These are phyloP conservation scores for Bubo bubo DNA, from an alignment of 2,113 vertebrate species.

Conservation along the genomic window DNA sequence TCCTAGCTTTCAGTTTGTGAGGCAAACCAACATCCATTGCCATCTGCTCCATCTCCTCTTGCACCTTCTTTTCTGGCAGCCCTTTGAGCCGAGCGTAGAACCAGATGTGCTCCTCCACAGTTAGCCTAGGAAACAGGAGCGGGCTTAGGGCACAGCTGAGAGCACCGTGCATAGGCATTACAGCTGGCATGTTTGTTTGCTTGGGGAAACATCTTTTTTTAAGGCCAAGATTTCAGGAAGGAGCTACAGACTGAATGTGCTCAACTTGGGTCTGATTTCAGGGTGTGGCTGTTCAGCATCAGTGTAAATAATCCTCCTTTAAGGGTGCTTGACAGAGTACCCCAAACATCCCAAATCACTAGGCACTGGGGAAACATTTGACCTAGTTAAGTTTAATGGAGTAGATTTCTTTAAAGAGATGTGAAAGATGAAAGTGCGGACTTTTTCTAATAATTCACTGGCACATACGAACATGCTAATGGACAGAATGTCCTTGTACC, in stretches of 20 bases:
- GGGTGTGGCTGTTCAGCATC: not conserved
- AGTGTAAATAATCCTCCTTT: not conserved
- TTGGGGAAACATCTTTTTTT: not conserved
- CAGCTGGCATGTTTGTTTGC: not conserved
- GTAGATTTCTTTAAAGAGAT: not conserved
- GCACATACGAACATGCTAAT: fast-evolving
- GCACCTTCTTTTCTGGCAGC: slow-evolving; percentile 85
- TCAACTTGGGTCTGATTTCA: not conserved
- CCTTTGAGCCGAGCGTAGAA: slow-evolving; percentile 96
- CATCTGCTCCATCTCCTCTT: slow-evolving; percentile 91
- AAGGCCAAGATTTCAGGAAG: not conserved
- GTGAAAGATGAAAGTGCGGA: not conserved
- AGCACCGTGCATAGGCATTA: not conserved
- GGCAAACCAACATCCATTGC: slow-evolving; percentile 89
- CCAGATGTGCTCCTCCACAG: slow-evolving; percentile 98
- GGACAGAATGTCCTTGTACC: not conserved
- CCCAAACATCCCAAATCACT: not conserved
- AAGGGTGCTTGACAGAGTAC: not conserved
- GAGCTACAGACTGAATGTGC: not conserved
- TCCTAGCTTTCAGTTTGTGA: slow-evolving; percentile 86
- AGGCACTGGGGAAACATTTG: not conserved
- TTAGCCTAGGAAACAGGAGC: slow-evolving; percentile 80
- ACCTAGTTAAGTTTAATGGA: not conserved
- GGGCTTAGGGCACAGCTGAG: not conserved
- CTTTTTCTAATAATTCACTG: not conserved